Evolutionary conservation across 2,113 vertebrate species (phyloP), one percentile per base, ranked within the genome.

Genomic region (Spheniscus mendiculus): DNA sequence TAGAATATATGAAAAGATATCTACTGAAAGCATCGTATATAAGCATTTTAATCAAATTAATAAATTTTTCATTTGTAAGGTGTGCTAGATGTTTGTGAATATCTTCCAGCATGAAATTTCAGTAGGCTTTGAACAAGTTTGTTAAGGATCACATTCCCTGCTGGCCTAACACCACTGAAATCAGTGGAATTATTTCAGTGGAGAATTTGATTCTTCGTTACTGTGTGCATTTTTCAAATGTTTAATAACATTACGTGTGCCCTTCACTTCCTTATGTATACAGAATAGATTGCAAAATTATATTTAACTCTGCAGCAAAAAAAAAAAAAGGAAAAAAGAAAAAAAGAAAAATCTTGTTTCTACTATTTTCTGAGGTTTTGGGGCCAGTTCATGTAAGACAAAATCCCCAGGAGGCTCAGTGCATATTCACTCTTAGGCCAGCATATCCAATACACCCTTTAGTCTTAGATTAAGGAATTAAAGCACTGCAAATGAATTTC

Each of bases 391-490:
- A 79, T 0, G 0, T 88, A 89, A 73, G 34, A 89, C 42, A 96
- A 93, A 97, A 95, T 93, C 92, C 95, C 80, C 94, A 71, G 66
- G 95, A 94, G 95, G 40, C 36, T 87, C 66, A 47, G 84, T 44
- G 59, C 67, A 53, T 90, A 91, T 93, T 96, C 97, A 89, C 52
- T 97, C 93, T 93, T 92, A 96, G 96, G 74, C 93, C 77, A 91
- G 91, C 95, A 96, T 93, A 96, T 95, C 87, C 96, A 97, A 92
- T 69, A 88, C 73, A 93, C 21, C 63, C 92, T 92, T 97, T 96
- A 94, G 93, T 97, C 94, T 97, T 97, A 97, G 97, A 97, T 97
- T 97, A 98, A 97, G 90, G 97, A 97, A 96, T 97, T 97, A 97
- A 97, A 97, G 94, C 94, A 93, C 96, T 91, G 78, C 94, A 97